Conservation (phyloP, 1,140 invertebrate species). For the Drosophila ambigua region DNA sequence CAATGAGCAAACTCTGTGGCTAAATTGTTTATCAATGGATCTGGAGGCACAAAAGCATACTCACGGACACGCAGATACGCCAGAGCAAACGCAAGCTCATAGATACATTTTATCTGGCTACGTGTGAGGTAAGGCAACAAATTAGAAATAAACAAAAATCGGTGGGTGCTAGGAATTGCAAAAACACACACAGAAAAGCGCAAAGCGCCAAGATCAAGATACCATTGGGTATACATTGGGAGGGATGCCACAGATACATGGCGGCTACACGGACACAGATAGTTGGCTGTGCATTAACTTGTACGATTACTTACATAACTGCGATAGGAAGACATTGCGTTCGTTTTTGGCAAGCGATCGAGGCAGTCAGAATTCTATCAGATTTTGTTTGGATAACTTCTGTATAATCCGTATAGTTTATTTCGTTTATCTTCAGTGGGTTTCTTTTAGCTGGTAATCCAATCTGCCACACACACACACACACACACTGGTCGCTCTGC, state of each 20-base stretch:
- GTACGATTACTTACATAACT: slow-evolving; percentile 79
- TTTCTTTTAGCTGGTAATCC: slow-evolving; percentile 46
- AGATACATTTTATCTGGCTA: slow-evolving; percentile 31
- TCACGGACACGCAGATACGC: slow-evolving; percentile 7
- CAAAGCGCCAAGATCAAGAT: slow-evolving; percentile 23
- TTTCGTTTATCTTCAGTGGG: slow-evolving; percentile 26
- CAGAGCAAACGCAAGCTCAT: background rate
- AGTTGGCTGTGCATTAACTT: slow-evolving; percentile 55
- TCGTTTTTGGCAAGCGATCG: slow-evolving; percentile 49
- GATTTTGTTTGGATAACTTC: slow-evolving; percentile 11
- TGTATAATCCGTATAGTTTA: slow-evolving; percentile 12
- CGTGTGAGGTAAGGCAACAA: slow-evolving; percentile 39
- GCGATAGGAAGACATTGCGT: slow-evolving; percentile 82
- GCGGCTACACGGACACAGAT: slow-evolving; percentile 31
- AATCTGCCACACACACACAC: slow-evolving; percentile 38
- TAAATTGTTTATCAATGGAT: slow-evolving; percentile 57
- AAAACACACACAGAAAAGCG: slow-evolving; percentile 41
- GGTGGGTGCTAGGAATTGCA: slow-evolving; percentile 48
- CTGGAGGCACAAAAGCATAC: slow-evolving; percentile 28
- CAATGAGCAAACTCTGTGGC: slow-evolving; percentile 50
- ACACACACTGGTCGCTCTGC: too few relatives aligned
- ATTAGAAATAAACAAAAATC: slow-evolving; percentile 58
- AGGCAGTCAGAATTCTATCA: slow-evolving; percentile 31
- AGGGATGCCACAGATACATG: slow-evolving; percentile 5
- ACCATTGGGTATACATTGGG: slow-evolving; percentile 2